Conservation (phyloP, 2,113 vertebrate genomes). For the Pollimyrus isidori region DNA sequence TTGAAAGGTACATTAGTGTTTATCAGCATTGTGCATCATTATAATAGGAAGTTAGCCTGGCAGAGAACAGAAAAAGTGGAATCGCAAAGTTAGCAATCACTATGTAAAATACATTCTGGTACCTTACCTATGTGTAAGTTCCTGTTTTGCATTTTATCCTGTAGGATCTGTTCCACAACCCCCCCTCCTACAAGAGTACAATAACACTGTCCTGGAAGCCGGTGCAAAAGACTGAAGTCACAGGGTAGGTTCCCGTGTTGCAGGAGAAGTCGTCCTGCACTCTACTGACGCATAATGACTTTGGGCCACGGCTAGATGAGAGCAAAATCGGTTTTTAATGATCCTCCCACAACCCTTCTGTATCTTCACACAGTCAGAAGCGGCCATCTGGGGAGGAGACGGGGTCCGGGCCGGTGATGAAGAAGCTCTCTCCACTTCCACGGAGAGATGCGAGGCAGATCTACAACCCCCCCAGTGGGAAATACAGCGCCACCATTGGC, state of each 20-base stretch:
- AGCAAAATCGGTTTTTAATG: not conserved
- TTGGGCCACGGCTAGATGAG: not conserved
- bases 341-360: not conserved
- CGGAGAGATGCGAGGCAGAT: slow-evolving; percentile 91
- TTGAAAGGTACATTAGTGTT: not conserved
- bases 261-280: not conserved
- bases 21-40: not conserved
- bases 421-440: slow-evolving; percentile 78
- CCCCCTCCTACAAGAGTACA: slow-evolving; percentile 95
- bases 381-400: slow-evolving; percentile 74
- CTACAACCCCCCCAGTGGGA: slow-evolving; percentile 96
- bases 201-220: slow-evolving; percentile 97
- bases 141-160: not conserved
- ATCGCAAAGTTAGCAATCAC: not conserved
- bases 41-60: not conserved
- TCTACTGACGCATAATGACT: not conserved
- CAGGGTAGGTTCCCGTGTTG: slow-evolving; percentile 55
- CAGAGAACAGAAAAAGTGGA: not conserved
- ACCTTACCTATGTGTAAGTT: not conserved
- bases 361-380: slow-evolving; percentile 66
- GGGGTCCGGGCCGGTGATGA: slow-evolving; percentile 65
- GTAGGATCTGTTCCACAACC: slow-evolving; percentile 97
- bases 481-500: slow-evolving; percentile 88
- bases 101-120: not conserved
- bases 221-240: slow-evolving; percentile 82